Evolutionary conservation across 2,113 vertebrate genomes (phyloP), one percentile per base, ranked within the genome.

Genomic region (Xiphias gladius): DNA sequence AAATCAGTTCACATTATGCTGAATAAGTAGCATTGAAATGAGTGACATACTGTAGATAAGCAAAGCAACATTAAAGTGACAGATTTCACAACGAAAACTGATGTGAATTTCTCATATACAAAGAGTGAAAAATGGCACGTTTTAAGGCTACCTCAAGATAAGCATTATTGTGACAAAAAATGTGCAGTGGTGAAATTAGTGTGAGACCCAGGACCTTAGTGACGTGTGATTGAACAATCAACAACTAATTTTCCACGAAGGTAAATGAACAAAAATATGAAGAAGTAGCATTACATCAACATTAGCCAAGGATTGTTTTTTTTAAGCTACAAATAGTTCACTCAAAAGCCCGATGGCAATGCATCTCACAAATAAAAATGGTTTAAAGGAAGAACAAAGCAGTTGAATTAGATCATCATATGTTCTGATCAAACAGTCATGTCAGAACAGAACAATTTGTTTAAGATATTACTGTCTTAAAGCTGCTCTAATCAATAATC

Each of bases 51-150:
- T 78, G 54, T 62, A 66, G 75, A 84, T 73, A 84, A 71, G 68
- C 41, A 65, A 9, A 24, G 46, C 26, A 26, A 48, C 32, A 20
- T 68, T 61, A 81, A 37, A 70, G 59, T 57, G 77, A 55, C 43
- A 73, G 79, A 68, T 84, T 87, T 89, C 80, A 64, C 80, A 86
- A 89, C 28, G 5, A 62, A 83, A 46, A 70, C 70, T 85, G 83
- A 80, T 64, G 19, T 80, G 68, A 78, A 46, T 81, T 79, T 79
- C 35, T 70, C 32, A 13, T 7, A 30, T 28, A 54, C 57, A 79
- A 75, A 80, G 64, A 65, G 61, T 14, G 35, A 64, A 78, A 76
- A 76, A 61, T 39, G 52, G 50, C 66, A 66, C 16, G 26, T 67
- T 74, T 20, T 72, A 59, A 79, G 37, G 73, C 54, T 67, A 54